phyloP scores from a whole-genome alignment of 2,888 invertebrate species.

The Xanthia icteritia region DNA sequence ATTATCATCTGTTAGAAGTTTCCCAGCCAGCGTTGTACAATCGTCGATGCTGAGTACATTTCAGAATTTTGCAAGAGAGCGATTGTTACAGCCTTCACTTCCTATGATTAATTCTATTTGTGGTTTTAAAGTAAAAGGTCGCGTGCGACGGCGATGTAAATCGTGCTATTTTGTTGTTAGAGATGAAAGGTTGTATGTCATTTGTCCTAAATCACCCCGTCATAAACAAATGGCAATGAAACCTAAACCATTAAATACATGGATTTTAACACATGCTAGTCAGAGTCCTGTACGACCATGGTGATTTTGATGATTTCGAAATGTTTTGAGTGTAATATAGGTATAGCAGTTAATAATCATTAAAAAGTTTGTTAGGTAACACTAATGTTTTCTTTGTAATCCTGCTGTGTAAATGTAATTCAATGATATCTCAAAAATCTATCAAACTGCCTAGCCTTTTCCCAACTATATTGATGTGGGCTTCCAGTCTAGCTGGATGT shows the following conservation, averaged over 20 bases:
- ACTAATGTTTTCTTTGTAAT: conserved; percentile 13
- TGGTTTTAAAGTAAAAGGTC: conserved; percentile 93
- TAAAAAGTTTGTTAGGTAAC: conserved; percentile 22
- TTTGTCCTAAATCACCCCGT: conserved; percentile 94
- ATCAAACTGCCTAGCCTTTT: too few relatives aligned
- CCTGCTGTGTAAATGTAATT: neutral
- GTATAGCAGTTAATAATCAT: conserved; percentile 29
- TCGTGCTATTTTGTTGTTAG: conserved; percentile 94
- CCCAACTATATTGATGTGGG: too few relatives aligned
- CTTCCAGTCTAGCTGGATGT: too few relatives aligned
- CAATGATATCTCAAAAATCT: neutral
- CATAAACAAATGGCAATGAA: conserved; percentile 95
- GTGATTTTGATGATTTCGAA: conserved; percentile 70
- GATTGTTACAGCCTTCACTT: conserved; percentile 72
- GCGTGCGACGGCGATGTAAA: conserved; percentile 93
- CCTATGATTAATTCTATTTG: conserved; percentile 78
- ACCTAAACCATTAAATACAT: conserved; percentile 92
- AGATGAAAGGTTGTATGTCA: conserved; percentile 92
- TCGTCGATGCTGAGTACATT: conserved; percentile 72
- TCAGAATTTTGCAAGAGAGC: conserved; percentile 69
- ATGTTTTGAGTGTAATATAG: conserved; percentile 11
- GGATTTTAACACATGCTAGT: conserved; percentile 94
- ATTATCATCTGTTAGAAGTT: conserved; percentile 65
- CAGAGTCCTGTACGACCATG: conserved; percentile 90
- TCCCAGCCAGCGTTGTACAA: conserved; percentile 63